Conservation (phyloP, 1,140 invertebrate species). For the Drosophila saltans region DNA sequence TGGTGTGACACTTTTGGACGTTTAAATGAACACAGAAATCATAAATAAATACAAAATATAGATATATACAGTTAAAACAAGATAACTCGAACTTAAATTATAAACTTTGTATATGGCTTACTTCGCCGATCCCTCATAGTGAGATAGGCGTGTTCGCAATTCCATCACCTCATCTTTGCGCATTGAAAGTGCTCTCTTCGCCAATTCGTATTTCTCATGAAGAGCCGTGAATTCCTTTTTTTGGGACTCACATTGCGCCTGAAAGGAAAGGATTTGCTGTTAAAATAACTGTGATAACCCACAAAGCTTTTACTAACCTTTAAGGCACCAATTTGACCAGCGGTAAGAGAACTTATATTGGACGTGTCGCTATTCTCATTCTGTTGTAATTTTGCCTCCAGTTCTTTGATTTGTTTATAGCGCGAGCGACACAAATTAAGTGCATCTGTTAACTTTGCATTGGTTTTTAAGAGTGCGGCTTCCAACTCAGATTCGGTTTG, state of each 20-base stretch:
- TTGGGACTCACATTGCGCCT: slow-evolving; percentile 48
- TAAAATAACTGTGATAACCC: not conserved
- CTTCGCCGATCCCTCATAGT: slow-evolving; percentile 27
- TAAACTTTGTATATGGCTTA: slow-evolving; percentile 28
- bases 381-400: slow-evolving; percentile 46
- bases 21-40: not conserved
- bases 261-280: not conserved
- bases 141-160: slow-evolving; percentile 24
- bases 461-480: slow-evolving; percentile 24
- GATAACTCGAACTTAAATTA: slow-evolving; percentile 6
- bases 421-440: slow-evolving; percentile 48
- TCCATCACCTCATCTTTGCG: slow-evolving; percentile 52
- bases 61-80: slow-evolving; percentile 18
- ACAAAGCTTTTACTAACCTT: slow-evolving; percentile 36
- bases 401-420: slow-evolving; percentile 44
- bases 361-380: slow-evolving; percentile 56
- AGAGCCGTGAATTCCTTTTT: slow-evolving; percentile 45
- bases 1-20: not conserved
- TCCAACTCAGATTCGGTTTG: slow-evolving; percentile 62
- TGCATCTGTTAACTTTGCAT: slow-evolving; percentile 46
- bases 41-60: slow-evolving; percentile 8
- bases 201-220: slow-evolving; percentile 53
- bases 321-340: slow-evolving; percentile 49
- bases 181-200: slow-evolving; percentile 49
- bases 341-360: slow-evolving; percentile 44